Conservation (phyloP, 2,888 invertebrate species). For the Marronus borbonicus region DNA sequence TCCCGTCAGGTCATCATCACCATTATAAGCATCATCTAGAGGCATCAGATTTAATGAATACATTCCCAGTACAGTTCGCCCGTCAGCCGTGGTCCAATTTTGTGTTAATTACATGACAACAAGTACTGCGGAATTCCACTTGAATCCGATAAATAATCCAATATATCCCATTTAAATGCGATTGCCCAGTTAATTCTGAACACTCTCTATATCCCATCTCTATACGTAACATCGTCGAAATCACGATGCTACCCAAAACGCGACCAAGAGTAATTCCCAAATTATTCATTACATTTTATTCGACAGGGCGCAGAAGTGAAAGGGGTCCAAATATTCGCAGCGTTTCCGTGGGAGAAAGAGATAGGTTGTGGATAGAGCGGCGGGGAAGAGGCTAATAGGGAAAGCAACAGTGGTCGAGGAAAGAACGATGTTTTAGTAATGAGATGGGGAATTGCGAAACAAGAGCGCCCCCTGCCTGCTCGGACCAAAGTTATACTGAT, state of each 20-base stretch:
- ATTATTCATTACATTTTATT: slow-evolving; percentile 63
- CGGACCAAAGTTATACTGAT: slow-evolving; percentile 54
- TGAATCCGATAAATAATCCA: background rate
- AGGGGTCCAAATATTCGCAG: background rate
- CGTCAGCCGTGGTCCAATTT: background rate
- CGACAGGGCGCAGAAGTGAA: slow-evolving; percentile 48
- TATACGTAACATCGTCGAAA: background rate
- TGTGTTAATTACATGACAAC: background rate
- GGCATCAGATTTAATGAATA: too few species aligned
- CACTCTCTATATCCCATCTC: background rate
- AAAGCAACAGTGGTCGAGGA: slow-evolving; percentile 7
- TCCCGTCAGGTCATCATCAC: too few species aligned
- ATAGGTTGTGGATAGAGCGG: slow-evolving; percentile 46
- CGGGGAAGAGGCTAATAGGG: background rate
- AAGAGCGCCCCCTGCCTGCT: slow-evolving; percentile 52
- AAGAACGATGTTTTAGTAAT: slow-evolving; percentile 62
- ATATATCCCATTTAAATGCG: background rate
- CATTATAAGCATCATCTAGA: too few species aligned
- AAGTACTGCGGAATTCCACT: background rate
- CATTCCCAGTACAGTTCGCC: too few species aligned
- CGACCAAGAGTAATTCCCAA: slow-evolving; percentile 53
- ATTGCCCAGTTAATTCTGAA: background rate
- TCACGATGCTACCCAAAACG: background rate
- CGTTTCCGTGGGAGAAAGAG: background rate
- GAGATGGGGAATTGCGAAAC: slow-evolving; percentile 61